A percentile compares a stretch with the other conserved stretches of the same genome.
These are phyloP conservation scores for Cyprinella venusta DNA, from an alignment of 2,797 vertebrate species.

Conservation along the genomic window DNA sequence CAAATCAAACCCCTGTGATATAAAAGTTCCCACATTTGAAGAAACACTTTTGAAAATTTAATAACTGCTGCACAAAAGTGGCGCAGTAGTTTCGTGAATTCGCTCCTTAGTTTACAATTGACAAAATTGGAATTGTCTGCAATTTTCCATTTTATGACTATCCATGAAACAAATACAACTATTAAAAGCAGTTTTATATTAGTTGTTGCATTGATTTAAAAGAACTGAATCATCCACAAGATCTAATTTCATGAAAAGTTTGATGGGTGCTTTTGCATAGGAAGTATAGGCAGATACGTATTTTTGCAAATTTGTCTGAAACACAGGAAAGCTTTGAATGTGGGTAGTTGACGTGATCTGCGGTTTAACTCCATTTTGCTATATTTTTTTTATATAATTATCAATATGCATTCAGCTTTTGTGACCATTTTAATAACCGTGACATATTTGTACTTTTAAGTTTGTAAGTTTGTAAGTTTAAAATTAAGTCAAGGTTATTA, in stretches of 20 bases:
- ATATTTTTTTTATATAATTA: background rate
- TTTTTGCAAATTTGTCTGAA: background rate
- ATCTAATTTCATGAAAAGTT: background rate
- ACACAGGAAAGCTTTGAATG: slow-evolving; percentile 13
- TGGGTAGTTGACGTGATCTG: background rate
- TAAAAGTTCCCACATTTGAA: background rate
- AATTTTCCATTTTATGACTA: background rate
- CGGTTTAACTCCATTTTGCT: background rate
- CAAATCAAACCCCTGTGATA: background rate
- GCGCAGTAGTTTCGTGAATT: background rate
- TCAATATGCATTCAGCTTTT: background rate
- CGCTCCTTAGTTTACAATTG: background rate
- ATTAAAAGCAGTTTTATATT: background rate
- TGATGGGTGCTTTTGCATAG: background rate
- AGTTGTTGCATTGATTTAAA: background rate
- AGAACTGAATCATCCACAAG: background rate
- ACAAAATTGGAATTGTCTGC: background rate
- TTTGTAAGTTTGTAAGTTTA: too few species aligned
- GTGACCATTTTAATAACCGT: background rate
- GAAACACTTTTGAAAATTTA: background rate
- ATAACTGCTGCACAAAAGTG: background rate
- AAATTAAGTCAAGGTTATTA: background rate
- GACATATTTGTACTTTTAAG: background rate
- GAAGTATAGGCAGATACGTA: background rate
- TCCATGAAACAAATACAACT: too few species aligned